Base-by-base conservation (phyloP, 2,888 invertebrate genomes). In the Bibio marci region DNA sequence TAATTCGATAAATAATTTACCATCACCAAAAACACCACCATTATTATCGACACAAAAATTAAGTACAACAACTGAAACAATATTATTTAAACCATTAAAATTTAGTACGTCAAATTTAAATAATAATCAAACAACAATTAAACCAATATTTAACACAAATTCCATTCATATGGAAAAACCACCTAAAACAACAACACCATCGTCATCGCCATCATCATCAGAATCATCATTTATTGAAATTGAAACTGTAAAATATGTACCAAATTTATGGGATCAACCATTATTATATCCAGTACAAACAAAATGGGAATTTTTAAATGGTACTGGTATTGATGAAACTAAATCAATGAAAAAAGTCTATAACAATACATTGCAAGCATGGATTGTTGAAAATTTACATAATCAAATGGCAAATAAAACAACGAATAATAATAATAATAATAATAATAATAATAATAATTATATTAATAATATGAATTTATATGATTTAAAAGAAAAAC, bases 291-390 rank as follows among this genome's bases (percentile, higher is more conserved):
- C 62, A 10, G 57, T 56, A 10, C 57, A 59, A 22, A 58, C 59
- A 11, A 62, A 69, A 44, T 73, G 73, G 73, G 71, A 74, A 51
- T 62, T 71, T 50, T 64, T 72, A 1, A 73, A 73, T 40, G 59
- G 58, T 18, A 58, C 61, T 2, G 26, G 14, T 12, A 22, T 15
- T 33, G 27, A 25, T 13, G 55, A 53, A 0, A 48, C 50, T n/a
- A 57, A 54, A 18, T 26, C 42, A 10, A 70, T 71, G 44, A 65
- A 68, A 46, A 69, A 66, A 52, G 66, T 69, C 44, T 73, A 69
- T 43, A 74, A 74, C 48, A 70, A 72, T 44, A 73, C 73, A 1
- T 56, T 74, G 33, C 72, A 73, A 52, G 74, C 73, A 3, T 71
- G 72, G 48, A 70, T 73, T 27, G 70, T 67, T 2, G 71, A 67